Evolutionary conservation across 35 echinoderm and acorn worm genomes (phyloP).

Genomic region (Apostichopus californicus): DNA sequence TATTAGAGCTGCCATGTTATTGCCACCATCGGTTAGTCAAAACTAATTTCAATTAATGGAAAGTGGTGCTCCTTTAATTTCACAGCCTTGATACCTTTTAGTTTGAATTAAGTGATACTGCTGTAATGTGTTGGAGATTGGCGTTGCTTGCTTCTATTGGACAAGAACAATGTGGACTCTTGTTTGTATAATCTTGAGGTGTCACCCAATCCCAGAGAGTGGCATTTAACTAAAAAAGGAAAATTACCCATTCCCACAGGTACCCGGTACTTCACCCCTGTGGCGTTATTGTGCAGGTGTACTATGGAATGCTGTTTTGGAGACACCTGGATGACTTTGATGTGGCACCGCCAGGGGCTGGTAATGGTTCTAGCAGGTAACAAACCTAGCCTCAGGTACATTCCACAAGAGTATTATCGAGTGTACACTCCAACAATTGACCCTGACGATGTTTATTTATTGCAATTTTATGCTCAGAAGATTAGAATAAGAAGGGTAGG

Average conservation of each 20-base stretch:
- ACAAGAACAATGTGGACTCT: neutral
- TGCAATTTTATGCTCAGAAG: neutral
- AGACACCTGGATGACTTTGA: conserved; percentile 9
- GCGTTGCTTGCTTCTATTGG: no score
- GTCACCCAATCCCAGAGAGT: neutral
- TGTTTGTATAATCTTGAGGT: neutral
- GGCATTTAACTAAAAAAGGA: neutral
- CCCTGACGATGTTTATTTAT: conserved; percentile 24
- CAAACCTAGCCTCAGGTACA: neutral
- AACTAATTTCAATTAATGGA: no score
- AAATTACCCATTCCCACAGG: neutral
- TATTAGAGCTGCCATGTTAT: no score
- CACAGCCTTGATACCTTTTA: no score
- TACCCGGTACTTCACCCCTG: conserved; percentile 10
- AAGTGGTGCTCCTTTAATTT: no score
- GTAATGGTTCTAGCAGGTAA: conserved; percentile 27
- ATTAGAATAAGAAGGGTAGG: neutral
- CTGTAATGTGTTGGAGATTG: no score
- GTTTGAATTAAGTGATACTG: no score
- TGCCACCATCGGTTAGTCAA: no score
- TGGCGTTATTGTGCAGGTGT: conserved; percentile 38
- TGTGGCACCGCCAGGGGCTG: conserved; percentile 25
- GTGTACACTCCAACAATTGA: neutral
- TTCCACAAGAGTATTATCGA: neutral
- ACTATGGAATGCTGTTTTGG: conserved; percentile 22